Evolutionary conservation across 1,140 invertebrate genomes (phyloP).

Genomic region (Drosophila punjabiensis): DNA sequence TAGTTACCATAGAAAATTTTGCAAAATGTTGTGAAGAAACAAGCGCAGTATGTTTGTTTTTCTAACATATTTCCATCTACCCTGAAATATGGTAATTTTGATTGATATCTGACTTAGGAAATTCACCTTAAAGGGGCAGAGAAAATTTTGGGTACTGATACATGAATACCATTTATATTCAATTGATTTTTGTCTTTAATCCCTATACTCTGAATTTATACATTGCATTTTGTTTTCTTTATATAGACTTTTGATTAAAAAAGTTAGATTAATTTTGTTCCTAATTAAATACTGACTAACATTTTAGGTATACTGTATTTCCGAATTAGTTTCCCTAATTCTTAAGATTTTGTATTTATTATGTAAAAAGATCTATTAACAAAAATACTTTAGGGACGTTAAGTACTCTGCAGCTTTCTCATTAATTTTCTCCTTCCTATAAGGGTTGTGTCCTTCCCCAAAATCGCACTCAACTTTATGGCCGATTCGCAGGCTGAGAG

Average conservation of each 20-base stretch:
- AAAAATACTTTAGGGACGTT: slow-evolving; percentile 2
- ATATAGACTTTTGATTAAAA: neutral
- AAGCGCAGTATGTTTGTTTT: too few species aligned
- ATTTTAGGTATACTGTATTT: neutral
- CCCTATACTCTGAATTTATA: too few species aligned
- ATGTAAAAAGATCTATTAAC: neutral
- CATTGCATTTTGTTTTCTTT: neutral
- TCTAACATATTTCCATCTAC: too few species aligned
- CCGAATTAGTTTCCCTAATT: neutral
- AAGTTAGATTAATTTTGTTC: neutral
- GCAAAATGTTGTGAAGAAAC: too few species aligned
- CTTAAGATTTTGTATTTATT: neutral
- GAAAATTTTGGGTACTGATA: too few species aligned
- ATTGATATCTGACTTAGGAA: too few species aligned
- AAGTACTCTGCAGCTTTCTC: slow-evolving; percentile 1
- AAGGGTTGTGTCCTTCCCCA: slow-evolving; percentile 7
- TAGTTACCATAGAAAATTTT: too few species aligned
- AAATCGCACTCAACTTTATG: slow-evolving; percentile 38
- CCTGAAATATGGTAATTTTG: too few species aligned
- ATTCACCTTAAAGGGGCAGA: too few species aligned
- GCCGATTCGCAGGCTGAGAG: slow-evolving; percentile 21
- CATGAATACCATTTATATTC: too few species aligned
- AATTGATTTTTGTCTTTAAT: too few species aligned
- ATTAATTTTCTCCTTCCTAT: slow-evolving; percentile 1
- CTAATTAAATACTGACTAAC: neutral